Evolutionary conservation across 2,797 vertebrate species (phyloP), one percentile per base, ranked within the genome.

Genomic region (Malurus leucopterus): DNA sequence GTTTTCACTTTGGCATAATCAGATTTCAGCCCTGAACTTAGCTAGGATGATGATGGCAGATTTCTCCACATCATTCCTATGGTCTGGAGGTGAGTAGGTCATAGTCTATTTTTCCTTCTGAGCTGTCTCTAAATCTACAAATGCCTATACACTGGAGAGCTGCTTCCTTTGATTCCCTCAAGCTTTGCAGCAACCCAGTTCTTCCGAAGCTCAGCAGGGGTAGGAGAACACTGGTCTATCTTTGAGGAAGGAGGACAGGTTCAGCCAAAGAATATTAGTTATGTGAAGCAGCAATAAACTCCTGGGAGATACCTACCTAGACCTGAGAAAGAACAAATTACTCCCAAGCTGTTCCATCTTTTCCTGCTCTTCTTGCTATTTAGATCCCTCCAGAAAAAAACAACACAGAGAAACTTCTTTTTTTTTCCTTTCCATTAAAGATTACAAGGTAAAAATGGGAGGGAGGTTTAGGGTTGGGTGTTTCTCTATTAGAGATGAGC

Each of bases 131-230:
- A n/a, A 47, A 64, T 44, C 50, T 86, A 41, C 54, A 84, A 27
- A 51, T 57, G 23, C 13, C 43, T 36, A 12, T 12, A 29, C 6
- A 49, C 29, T 54, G 0, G 0, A 84, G 46, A 71, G 38, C 34
- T 29, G 44, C 58, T 63, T 74, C 30, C 18, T 63, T 68, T 32
- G n/a, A 83, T 46, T 87, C n/a, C 44, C 62, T 26, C 14, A 14
- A 44, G 47, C 51, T 75, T 51, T 32, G 40, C 69, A 74, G 69
- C 38, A 62, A 65, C 62, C 17, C 32, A 43, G 26, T 5, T 64
- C 63, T 82, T 84, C 71, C 72, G 84, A 55, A 73, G 30, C 76
- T 83, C 84, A 75, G 82, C 69, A 91, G 62, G 43, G 51, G 19
- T 58, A 90, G 7, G 22, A 70, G 61, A 23, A 78, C 59, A 72